Base-by-base conservation (phyloP, 1,140 invertebrate species). In the Gryon sp. region DNA sequence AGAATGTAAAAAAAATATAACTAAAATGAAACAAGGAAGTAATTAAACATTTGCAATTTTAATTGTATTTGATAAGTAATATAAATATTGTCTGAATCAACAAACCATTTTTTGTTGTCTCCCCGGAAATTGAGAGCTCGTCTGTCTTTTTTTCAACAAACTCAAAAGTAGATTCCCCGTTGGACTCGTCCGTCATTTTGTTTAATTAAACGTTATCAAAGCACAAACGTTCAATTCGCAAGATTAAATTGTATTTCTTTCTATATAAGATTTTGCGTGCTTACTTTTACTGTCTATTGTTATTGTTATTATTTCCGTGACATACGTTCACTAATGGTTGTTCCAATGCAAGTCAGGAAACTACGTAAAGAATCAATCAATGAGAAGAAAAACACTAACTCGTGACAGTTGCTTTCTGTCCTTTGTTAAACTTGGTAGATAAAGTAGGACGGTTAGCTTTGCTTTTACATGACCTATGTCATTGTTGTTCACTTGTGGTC, bases 101-200 rank as follows among this genome's bases (percentile, higher is more conserved):
- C 80, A 68, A 72, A 87, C 87, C 86, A 82, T 78, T 74, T 69
- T 84, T 84, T 7, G 32, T 36, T n/a, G 80, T 65, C 53, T 87
- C 82, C 55, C 80, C 83, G 24, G 80, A 76, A 40, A 75, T 36
- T 12, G 83, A 55, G 11, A 74, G 52, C 11, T 88, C 85, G 7
- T 87, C 87, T 1, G 80, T 32, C 55, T 84, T 86, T 50, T 84
- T 86, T 45, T 89, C 89, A 0, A 90, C 86, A 82, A 90, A 90
- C 83, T 90, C 90, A 70, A 90, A 90, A 5, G 89, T 89, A 1
- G 88, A 90, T 81, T 90, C 90, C 24, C 89, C 89, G 70, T 89
- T 90, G 0, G 87, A 89, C 80, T 90, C 89, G 68, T 90, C 90
- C 4, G 83, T 86, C 86, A 87, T 88, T 57, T 34, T 57, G 32